Base-by-base conservation (phyloP, 2,888 invertebrate genomes). In the Ischnus inquisitorius region DNA sequence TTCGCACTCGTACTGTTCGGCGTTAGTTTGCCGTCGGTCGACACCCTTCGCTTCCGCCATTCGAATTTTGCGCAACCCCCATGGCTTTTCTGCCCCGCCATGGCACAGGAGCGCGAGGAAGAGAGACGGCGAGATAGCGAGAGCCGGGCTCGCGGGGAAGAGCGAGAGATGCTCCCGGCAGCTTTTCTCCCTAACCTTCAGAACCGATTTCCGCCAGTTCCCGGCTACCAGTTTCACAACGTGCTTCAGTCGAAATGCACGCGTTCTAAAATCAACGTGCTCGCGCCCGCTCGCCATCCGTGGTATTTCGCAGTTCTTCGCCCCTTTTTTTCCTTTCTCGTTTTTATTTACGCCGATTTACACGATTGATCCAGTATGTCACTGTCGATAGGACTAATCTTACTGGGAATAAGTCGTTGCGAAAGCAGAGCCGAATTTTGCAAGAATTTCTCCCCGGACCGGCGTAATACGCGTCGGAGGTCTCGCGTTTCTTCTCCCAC, bases 161-260 rank as follows among this genome's bases (percentile, higher is more conserved):
- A 80, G 78, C 34, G 77, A 85, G 85, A 82, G 85, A 85, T 84
- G 72, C 82, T 83, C 79, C 79, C 68, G 74, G 80, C 74, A 84
- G 77, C 84, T 85, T 86, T 89, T 34, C 34, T 34, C 34, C 86
- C 90, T 90, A 88, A 86, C 86, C 85, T 88, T 87, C 85, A 86
- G 86, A 85, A 83, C 67, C 76, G 46, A 83, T 87, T 88, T 88
- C 88, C 87, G 88, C 82, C 74, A 64, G 39, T 82, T 46, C 64
- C 79, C 77, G 48, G 76, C 76, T 72, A 64, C 84, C 91, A 91
- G 91, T 91, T 87, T 74, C 87, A 83, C 89, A 87, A 86, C 88
- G 91, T 83, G 87, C 87, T 85, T 89, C 88, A 86, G 60, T 82
- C 85, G 88, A 88, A 88, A 88, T 90, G 88, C 89, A 89, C 90